Percentiles rank a stretch among this genome's conserved stretches.
Evolutionary conservation across 2,888 invertebrate genomes (phyloP).

Genomic region (Synanthedon tipuliformis): DNA sequence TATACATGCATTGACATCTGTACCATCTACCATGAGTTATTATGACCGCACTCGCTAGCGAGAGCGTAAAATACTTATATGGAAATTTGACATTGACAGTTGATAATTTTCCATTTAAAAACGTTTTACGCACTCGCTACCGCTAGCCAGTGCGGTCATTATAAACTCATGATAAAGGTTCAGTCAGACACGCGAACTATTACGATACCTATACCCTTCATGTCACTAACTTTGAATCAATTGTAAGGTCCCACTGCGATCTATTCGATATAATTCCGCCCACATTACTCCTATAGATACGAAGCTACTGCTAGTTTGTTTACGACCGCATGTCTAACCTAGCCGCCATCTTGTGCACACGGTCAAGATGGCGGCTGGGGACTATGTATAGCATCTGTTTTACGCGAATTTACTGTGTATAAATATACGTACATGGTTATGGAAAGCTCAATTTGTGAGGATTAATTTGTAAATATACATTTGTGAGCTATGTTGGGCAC

Average conservation of each 20-base stretch:
- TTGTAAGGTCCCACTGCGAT: conserved; percentile 35
- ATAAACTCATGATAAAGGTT: conserved; percentile 8
- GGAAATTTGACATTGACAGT: no score
- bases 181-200: conserved; percentile 44
- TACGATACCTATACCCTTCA: conserved; percentile 11
- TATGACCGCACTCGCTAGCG: no score
- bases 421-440: conserved; percentile 37
- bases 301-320: neutral
- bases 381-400: neutral
- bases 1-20: conserved; percentile 25
- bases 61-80: no score
- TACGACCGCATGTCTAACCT: neutral
- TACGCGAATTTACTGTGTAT: conserved; percentile 20
- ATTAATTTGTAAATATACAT: no score
- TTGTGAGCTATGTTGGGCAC: no score
- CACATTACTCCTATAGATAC: neutral
- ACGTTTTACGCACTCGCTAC: no score
- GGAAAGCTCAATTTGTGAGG: conserved; percentile 59
- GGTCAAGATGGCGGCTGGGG: neutral
- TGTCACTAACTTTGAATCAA: conserved; percentile 4
- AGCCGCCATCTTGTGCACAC: neutral
- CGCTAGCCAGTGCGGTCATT: no score
- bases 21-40: no score
- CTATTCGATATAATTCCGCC: conserved; percentile 15
- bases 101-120: no score